Base-by-base conservation (phyloP, 2,888 invertebrate species). In the Cantharis rufa region DNA sequence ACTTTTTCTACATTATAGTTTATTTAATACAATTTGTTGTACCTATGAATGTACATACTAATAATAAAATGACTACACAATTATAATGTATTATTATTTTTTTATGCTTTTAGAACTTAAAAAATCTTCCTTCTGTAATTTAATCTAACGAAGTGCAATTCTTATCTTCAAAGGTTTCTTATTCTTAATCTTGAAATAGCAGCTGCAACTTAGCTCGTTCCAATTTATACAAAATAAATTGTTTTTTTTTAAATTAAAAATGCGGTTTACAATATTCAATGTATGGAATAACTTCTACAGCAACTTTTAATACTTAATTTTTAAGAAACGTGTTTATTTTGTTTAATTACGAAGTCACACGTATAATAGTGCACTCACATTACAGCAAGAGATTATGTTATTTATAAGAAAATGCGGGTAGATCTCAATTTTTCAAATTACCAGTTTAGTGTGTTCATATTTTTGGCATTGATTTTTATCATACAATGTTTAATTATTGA, bases 181-280 rank as follows among this genome's bases (percentile, higher is more conserved):
- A 18, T 64, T 28, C 62, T 13, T 18, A 18, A 63, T 62, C 21
- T 70, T 70, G 18, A n/a, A 63, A 68, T 77, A 73, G 69, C 77
- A 77, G 77, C 77, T 77, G 77, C 77, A 70, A 27, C 62, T 66
- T 18, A 73, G 66, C 72, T 66, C 66, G 66, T 18, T 11, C 66
- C 16, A 72, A 78, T 70, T 71, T 76, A 62, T 77, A 75, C 72
- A 70, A 74, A 72, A 70, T 66, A 18, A n/a, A n/a, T 48, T 28
- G 10, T 28, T 28, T 28, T 48, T 48, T 48, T n/a, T 48, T 48
- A 7, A 48, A 48, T 48, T 48, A n/a, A 48, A 48, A n/a, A n/a
- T 48, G 48, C n/a, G 9, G 48, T 48, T 48, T 48, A 48, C n/a
- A 9, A 48, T 4, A 48, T 48, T 48, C 7, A 48, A 48, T n/a